A percentile compares a stretch with the other conserved stretches of the same genome.
phyloP scores from a whole-genome alignment of 2,888 invertebrate genomes.

The Trachelus stipa region DNA sequence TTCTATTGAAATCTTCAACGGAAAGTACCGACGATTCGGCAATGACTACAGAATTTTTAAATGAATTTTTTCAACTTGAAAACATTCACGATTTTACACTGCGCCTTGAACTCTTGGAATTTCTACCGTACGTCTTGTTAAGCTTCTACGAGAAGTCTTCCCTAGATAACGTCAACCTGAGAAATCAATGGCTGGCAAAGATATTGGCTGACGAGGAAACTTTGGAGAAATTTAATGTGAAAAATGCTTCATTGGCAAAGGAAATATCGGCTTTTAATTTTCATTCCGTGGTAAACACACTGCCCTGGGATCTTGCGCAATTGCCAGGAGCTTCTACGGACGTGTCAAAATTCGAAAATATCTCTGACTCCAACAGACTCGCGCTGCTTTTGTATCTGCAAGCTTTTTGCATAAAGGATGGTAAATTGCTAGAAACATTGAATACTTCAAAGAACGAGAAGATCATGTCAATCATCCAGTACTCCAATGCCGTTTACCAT shows the following conservation, averaged over 20 bases:
- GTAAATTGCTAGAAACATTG: constrained; percentile 27
- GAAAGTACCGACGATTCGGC: not conserved
- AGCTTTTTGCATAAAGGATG: constrained; percentile 38
- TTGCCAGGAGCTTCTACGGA: constrained; percentile 30
- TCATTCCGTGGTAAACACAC: not conserved
- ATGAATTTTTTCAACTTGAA: constrained; percentile 38
- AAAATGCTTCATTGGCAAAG: constrained; percentile 29
- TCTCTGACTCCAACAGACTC: constrained; percentile 61
- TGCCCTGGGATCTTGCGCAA: constrained; percentile 47
- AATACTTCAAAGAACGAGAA: constrained; percentile 47
- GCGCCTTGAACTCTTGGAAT: constrained; percentile 19
- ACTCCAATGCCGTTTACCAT: constrained; percentile 67
- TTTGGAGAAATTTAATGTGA: constrained; percentile 24
- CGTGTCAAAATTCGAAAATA: constrained; percentile 34
- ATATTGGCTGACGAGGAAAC: constrained; percentile 22
- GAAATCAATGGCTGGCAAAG: constrained; percentile 52
- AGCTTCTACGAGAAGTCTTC: constrained; percentile 65
- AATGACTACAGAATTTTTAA: constrained; percentile 33
- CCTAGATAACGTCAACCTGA: constrained; percentile 55
- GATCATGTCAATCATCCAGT: constrained; percentile 67
- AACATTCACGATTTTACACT: constrained; percentile 4
- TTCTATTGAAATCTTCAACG: not conserved
- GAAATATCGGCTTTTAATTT: constrained; percentile 36
- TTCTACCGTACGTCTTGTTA: constrained; percentile 59
- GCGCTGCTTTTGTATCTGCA: constrained; percentile 68